phyloP scores from a whole-genome alignment of 2,888 invertebrate genomes.

The Dilophus febrilis region DNA sequence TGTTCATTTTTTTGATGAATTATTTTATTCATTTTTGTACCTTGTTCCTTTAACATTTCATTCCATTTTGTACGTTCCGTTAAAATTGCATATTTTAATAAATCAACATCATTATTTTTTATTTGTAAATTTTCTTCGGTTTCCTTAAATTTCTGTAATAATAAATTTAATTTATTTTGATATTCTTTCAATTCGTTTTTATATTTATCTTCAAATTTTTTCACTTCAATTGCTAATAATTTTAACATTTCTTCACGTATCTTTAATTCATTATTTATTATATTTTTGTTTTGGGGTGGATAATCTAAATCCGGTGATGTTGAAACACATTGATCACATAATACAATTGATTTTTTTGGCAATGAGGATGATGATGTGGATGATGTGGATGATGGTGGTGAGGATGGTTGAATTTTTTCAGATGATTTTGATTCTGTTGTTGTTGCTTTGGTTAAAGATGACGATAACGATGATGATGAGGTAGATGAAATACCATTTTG shows the following conservation, averaged over 20 bases:
- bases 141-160: constrained; percentile 20
- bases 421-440: neutral
- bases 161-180: constrained; percentile 20
- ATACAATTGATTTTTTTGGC: neutral
- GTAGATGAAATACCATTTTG: constrained; percentile 13
- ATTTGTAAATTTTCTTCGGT: constrained; percentile 18
- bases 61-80: constrained; percentile 25
- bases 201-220: constrained; percentile 35
- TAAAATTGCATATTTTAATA: constrained; percentile 26
- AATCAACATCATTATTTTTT: constrained; percentile 22
- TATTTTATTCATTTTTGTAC: constrained; percentile 11
- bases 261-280: constrained; percentile 21
- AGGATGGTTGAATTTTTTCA: neutral
- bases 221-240: constrained; percentile 43
- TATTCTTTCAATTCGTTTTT: constrained; percentile 27
- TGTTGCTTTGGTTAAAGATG: too few relatives aligned
- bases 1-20: constrained; percentile 2
- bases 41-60: constrained; percentile 19
- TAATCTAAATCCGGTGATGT: constrained; percentile 28
- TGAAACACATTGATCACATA: constrained; percentile 19
- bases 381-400: neutral
- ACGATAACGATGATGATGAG: too few relatives aligned
- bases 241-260: constrained; percentile 51
- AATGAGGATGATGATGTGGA: neutral
- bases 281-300: constrained; percentile 4